These are phyloP conservation scores for Creontiades dilutus DNA, from an alignment of 2,888 invertebrate species.

Conservation along the genomic window DNA sequence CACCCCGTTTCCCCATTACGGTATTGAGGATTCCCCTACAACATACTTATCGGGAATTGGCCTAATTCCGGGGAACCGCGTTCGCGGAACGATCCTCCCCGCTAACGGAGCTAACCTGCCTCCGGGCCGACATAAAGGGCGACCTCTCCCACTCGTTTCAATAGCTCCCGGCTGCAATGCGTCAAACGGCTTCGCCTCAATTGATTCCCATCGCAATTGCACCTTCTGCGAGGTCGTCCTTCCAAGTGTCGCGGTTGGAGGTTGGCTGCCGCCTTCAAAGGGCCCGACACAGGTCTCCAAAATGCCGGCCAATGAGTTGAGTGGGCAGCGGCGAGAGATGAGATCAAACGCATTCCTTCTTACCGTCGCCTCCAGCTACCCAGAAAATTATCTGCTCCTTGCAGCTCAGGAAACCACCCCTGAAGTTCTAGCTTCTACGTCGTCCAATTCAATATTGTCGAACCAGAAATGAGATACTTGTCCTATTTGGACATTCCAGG, in stretches of 20 bases:
- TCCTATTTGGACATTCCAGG: too few relatives aligned
- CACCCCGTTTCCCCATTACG: background rate
- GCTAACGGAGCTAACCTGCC: background rate
- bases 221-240: background rate
- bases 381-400: background rate
- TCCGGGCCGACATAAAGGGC: background rate
- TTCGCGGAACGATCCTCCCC: background rate
- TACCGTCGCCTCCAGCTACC: background rate
- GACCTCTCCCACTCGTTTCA: background rate
- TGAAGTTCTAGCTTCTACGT: too few relatives aligned
- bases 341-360: background rate
- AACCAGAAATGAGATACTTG: too few relatives aligned
- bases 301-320: background rate
- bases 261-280: background rate
- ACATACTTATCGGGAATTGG: slow-evolving; percentile 12
- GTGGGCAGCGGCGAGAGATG: background rate
- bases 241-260: background rate
- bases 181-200: slow-evolving; percentile 17
- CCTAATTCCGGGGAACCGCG: slow-evolving; percentile 3
- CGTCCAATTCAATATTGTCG: too few relatives aligned
- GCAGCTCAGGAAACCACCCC: too few relatives aligned
- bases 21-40: background rate
- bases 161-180: background rate
- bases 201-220: background rate
- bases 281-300: background rate